These are phyloP conservation scores for Telmatochromis sp. DNA, from an alignment of 2,113 vertebrate species.

Conservation along the genomic window DNA sequence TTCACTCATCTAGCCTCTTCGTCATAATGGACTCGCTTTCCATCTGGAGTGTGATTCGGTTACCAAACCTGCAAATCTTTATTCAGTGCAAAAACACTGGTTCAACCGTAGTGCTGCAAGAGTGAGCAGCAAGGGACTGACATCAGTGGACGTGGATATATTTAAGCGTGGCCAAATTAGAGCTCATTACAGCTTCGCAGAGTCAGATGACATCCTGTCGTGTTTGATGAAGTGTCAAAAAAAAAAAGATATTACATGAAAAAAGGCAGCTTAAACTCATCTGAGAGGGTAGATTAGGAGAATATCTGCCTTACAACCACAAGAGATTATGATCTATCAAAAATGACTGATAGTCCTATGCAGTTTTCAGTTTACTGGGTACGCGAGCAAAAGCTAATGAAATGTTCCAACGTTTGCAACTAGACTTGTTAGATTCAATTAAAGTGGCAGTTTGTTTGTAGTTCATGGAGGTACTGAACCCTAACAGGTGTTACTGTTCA, in stretches of 20 bases:
- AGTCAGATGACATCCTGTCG: not conserved
- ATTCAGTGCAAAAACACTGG: not conserved
- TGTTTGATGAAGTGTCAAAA: not conserved
- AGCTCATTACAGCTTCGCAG: not conserved
- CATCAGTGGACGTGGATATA: too few species aligned
- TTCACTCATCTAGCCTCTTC: not conserved
- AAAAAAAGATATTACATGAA: not conserved
- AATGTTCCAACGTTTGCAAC: not conserved
- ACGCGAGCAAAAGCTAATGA: accelerated
- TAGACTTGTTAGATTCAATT: not conserved
- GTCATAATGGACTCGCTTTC: not conserved
- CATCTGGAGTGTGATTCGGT: conserved; percentile 12
- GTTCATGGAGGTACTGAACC: not conserved
- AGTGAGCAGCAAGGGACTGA: not conserved
- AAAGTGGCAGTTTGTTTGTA: not conserved
- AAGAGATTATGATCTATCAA: not conserved
- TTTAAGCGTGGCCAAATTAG: not conserved
- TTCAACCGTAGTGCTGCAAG: not conserved
- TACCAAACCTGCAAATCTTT: not conserved
- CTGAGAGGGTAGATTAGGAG: not conserved
- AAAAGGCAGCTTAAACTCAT: not conserved
- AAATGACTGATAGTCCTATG: not conserved
- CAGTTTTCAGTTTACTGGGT: not conserved
- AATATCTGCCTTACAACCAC: not conserved
- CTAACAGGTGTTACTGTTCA: not conserved